phyloP scores from a whole-genome alignment of 23 tunicate genomes.

The Corella eumyota region DNA sequence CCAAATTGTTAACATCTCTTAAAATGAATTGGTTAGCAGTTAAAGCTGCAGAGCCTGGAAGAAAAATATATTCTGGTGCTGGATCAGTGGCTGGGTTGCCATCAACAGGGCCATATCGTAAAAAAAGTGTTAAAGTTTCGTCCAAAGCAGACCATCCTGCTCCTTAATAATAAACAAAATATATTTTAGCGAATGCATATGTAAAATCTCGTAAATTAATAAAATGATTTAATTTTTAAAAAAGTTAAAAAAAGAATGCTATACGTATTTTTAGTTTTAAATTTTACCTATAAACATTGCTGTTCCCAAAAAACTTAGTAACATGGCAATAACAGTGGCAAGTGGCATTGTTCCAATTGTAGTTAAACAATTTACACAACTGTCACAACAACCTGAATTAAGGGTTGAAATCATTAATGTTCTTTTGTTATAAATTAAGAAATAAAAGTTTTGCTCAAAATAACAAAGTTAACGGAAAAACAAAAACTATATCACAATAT shows the following conservation, averaged over 20 bases:
- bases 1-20: constrained; percentile 30
- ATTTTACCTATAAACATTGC: constrained; percentile 67
- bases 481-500: neutral
- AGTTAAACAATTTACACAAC: constrained; percentile 65
- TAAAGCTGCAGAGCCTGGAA: constrained; percentile 5
- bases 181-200: neutral
- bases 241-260: no score
- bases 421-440: no score
- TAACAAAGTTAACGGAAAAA: no score
- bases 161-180: constrained; percentile 13
- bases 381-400: constrained; percentile 64
- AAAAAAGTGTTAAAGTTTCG: constrained; percentile 29
- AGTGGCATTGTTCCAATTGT: constrained; percentile 70
- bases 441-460: no score
- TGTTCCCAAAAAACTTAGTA: constrained; percentile 44
- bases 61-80: constrained; percentile 63
- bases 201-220: neutral
- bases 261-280: neutral
- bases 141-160: constrained; percentile 72
- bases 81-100: constrained; percentile 82
- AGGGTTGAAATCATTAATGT: neutral
- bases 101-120: constrained; percentile 37
- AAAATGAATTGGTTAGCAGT: constrained; percentile 12
- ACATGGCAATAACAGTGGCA: constrained; percentile 45
- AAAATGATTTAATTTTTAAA: neutral